Base-by-base conservation (phyloP, 1,140 invertebrate species). In the Acromyrmex echinatior region DNA sequence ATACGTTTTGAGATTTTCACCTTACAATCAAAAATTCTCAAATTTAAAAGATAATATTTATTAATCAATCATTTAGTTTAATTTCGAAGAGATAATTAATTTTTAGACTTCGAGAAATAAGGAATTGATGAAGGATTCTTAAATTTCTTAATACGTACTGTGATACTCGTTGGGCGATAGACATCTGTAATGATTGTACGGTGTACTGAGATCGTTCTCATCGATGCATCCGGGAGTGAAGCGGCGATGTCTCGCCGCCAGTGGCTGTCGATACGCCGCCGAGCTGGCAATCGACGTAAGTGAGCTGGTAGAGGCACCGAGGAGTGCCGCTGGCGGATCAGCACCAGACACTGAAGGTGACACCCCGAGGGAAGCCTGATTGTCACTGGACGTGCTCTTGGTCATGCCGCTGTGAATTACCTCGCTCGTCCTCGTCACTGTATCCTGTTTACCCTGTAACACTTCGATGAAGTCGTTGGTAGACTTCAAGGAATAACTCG, bases 171-270 rank as follows among this genome's bases (percentile, higher is more conserved):
- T 97, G n/a, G 97, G 97, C 90, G 97, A 97, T 35, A 97, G 95
- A 92, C 97, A 97, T 90, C 97, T 96, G 92, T 97, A 97, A 87
- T 97, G 96, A 93, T 97, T 97, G 91, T 97, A 97, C 0, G 97
- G 97, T 0, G 96, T 97, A 86, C 97, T 97, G 12, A 97, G 94
- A 91, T 97, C 97, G 87, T 97, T 97, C 65, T 96, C 95, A 9
- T 96, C 96, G 51, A 96, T 94, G 49, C 80, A 85, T 28, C 95
- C 92, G 18, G 94, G 92, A 68, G 95, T 93, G 65, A 95, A 91
- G 45, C 96, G 92, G 28, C 95, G 93, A 68, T 95, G 90, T 6
- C 90, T 88, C 10, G 82, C 7, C 0, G 82, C 7, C 0, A 87
- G 35, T 6, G 65, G 87, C 0, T 86, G 87, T 7, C 94, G 91